phyloP scores from a whole-genome alignment of 2,797 vertebrate species.

The Brotogeris chrysoptera region DNA sequence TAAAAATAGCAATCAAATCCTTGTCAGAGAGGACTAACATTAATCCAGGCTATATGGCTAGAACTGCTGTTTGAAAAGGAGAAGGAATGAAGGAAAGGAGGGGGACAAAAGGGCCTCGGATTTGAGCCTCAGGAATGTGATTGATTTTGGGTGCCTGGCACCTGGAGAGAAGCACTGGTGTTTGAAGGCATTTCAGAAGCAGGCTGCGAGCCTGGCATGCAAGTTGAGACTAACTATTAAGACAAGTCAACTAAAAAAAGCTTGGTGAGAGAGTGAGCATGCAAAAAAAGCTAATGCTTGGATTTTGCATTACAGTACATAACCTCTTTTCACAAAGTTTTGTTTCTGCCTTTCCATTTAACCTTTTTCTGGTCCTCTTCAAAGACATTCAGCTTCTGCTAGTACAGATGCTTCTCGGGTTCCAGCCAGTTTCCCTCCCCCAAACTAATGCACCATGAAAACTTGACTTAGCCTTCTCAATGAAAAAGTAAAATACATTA shows the following conservation, averaged over 20 bases:
- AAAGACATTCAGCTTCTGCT: neutral
- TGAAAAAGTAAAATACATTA: neutral
- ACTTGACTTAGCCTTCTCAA: neutral
- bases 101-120: neutral
- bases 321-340: neutral
- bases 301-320: neutral
- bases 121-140: accelerated
- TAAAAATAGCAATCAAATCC: neutral
- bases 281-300: neutral
- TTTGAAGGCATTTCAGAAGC: neutral
- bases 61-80: neutral
- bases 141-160: neutral
- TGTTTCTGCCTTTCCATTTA: neutral
- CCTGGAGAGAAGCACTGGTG: neutral
- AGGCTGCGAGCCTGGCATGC: neutral
- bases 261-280: neutral
- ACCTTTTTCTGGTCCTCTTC: neutral
- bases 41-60: neutral
- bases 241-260: neutral
- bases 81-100: neutral
- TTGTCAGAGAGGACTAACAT: neutral
- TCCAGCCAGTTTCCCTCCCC: accelerated
- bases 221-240: no score
- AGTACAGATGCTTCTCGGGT: neutral
- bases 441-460: neutral